Conservation (phyloP, 1,140 invertebrate genomes). For the Trinorchestia longiramus region DNA sequence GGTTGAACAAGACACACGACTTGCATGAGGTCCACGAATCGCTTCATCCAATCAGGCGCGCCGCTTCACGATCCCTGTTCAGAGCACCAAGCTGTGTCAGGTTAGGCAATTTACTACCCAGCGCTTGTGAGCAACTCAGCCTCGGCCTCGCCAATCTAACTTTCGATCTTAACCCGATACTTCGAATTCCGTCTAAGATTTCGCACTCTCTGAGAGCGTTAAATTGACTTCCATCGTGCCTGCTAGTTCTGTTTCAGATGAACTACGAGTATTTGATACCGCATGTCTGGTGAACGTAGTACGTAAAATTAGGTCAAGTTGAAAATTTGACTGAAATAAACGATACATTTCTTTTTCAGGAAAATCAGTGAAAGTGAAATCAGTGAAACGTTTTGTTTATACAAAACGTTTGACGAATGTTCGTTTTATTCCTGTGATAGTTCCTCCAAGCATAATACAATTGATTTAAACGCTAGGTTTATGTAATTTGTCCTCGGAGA, state of each 20-base stretch:
- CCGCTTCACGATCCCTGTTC: not conserved
- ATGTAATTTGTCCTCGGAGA: too few species aligned
- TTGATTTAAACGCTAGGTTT: too few species aligned
- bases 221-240: slow-evolving; percentile 41
- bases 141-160: slow-evolving; percentile 29
- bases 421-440: too few species aligned
- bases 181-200: slow-evolving; percentile 53
- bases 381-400: too few species aligned
- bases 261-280: not conserved
- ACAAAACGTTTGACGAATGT: too few species aligned
- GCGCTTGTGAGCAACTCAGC: slow-evolving; percentile 23
- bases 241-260: not conserved
- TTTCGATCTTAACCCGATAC: slow-evolving; percentile 54
- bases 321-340: not conserved
- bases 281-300: not conserved
- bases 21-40: slow-evolving; percentile 17
- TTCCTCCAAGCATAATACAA: too few species aligned
- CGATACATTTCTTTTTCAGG: not conserved
- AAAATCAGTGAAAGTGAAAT: too few species aligned
- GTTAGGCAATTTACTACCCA: slow-evolving; percentile 28
- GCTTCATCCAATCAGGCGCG: slow-evolving; percentile 30
- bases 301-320: not conserved
- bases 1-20: not conserved
- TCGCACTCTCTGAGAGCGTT: slow-evolving; percentile 37
- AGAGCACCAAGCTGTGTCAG: slow-evolving; percentile 25